phyloP scores from a whole-genome alignment of 2,797 vertebrate genomes.

The Nyctalus aviator region DNA sequence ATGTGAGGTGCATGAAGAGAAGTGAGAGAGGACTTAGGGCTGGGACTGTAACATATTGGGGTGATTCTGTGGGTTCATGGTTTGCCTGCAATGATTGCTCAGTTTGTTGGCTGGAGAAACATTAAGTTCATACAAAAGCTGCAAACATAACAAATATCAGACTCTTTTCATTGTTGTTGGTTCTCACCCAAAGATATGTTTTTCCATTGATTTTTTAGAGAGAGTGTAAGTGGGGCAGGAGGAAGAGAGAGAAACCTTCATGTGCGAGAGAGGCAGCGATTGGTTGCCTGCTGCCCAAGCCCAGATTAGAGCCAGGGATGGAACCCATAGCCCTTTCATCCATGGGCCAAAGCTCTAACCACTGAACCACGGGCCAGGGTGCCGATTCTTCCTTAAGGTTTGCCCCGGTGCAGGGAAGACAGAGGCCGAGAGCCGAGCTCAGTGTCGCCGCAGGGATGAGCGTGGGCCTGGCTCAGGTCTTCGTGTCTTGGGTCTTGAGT shows the following conservation, averaged over 20 bases:
- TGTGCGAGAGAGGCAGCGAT: no score
- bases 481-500: no score
- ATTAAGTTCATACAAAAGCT: not conserved
- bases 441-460: rapidly evolving
- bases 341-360: no score
- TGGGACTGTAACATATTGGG: rapidly evolving
- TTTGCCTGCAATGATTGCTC: rapidly evolving
- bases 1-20: not conserved
- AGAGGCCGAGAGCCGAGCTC: rapidly evolving
- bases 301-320: no score
- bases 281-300: no score
- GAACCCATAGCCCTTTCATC: no score
- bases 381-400: no score
- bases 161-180: not conserved
- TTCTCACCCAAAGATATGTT: no score
- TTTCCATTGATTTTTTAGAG: no score
- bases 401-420: rapidly evolving
- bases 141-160: rapidly evolving
- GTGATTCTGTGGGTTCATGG: rapidly evolving
- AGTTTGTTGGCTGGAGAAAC: rapidly evolving
- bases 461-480: rapidly evolving
- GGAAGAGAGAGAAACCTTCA: no score
- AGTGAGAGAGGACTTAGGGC: not conserved
- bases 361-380: no score
- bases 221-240: no score